Base-by-base conservation (phyloP, 1,140 invertebrate species). In the Drosophila santomea region DNA sequence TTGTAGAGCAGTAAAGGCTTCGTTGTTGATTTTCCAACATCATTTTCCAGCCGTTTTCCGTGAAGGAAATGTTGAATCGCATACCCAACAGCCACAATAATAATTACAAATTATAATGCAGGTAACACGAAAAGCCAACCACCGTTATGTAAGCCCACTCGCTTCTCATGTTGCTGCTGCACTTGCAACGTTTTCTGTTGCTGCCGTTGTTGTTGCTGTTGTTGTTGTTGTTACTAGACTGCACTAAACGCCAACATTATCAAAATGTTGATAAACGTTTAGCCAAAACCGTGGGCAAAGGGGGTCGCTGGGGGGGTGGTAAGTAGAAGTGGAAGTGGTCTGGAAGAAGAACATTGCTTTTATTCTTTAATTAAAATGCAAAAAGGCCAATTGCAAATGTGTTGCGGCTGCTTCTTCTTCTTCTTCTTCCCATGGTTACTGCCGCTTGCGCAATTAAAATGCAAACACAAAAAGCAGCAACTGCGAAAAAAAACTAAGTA, bases 261-360 rank as follows among this genome's bases (percentile, higher is more conserved):
- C 85, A 90, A 89, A 84, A 90, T 84, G 84, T 88, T 89, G 84
- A 90, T 89, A 89, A 89, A 89, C 84, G 84, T 89, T 89, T 89
- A 90, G 67, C 84, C 54, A 54, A 52, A 64, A 67, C 43, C 35
- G 28, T 47, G 50, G 36, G 20, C 41, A 36, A 43, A 25, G 23
- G 47, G 20, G 38, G 8, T 32, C 7, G 7, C 2, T 3, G 28
- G 41, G n/a, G 25, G 23, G 45, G 45, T 6, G 1, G 15, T 1
- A 23, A 17, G 20, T 32, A 20, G 32, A 25, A 23, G 63, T 20
- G 20, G 20, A 20, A 20, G 20, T 20, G 20, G 38, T 17, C 48
- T 35, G 0, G 10, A 44, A 17, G 36, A 64, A 45, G 66, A 63
- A 63, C 60, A 56, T 35, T 35, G 60, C 60, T 63, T 45, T 44